Base-by-base conservation (phyloP, 2,797 vertebrate genomes). In the Rhodeus uyekii region DNA sequence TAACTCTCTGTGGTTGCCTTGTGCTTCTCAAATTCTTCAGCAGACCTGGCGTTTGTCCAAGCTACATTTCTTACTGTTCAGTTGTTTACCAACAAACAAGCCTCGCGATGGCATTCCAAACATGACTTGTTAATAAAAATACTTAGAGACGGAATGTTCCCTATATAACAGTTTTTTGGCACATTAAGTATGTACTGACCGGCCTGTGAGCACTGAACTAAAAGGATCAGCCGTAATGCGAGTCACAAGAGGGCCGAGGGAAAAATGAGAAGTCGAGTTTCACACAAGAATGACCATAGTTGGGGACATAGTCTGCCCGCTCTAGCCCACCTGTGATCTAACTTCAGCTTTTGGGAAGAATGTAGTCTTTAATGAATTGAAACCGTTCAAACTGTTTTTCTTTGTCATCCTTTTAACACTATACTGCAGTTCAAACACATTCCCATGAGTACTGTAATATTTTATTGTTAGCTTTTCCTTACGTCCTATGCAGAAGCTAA, bases 391-490 rank as follows among this genome's bases (percentile, higher is more conserved):
- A 39, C 34, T 76, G 60, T 39, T 65, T 69, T 12, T 32, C 46
- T n/a, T 10, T 50, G 5, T 42, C 65, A 63, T 60, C 5, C 77
- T 53, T 74, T 19, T 53, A 5, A 58, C 44, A 14, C 19, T 27
- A 39, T 27, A 29, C 55, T 60, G 58, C 53, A 64, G 36, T 64
- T 53, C 65, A 82, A 36, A 67, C 44, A 67, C 53, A 50, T 50
- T 69, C 55, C 48, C 38, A 19, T 3, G 50, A 76, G 67, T 32
- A 13, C 74, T 42, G 16, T 50, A 38, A 87, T 87, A 90, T 91
- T 93, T 93, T 92, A 90, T 92, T 93, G 90, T 92, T 90, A 88
- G 83, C 83, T 90, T 89, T 92, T 93, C 90, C 92, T 94, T 34
- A 63, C 85, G 88, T 92, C 90, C 90, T 90, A 87, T 92, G 87